Evolutionary conservation across 2,888 invertebrate species (phyloP).

Genomic region (Lasioglossum morio): DNA sequence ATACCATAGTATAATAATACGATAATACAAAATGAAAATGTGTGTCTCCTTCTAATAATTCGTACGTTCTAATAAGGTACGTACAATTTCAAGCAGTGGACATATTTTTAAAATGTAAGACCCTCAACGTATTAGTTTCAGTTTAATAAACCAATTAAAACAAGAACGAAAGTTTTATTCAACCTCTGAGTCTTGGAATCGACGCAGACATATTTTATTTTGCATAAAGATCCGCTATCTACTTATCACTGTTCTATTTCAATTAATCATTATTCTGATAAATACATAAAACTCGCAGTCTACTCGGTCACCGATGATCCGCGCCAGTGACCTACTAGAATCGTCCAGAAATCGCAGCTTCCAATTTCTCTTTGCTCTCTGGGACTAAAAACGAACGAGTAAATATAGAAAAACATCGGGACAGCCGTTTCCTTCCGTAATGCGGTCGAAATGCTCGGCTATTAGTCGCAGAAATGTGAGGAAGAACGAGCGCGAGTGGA

Average conservation of each 20-base stretch:
- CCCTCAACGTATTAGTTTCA: too few relatives aligned
- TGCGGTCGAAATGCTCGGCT: background rate
- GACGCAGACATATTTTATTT: too few relatives aligned
- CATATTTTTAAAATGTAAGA: too few relatives aligned
- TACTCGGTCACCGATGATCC: background rate
- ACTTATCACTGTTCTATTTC: background rate
- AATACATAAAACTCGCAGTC: background rate
- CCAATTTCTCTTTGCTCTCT: background rate
- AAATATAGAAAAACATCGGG: background rate
- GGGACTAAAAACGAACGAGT: background rate
- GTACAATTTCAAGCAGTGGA: too few relatives aligned
- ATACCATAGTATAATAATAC: too few relatives aligned
- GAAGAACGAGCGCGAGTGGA: conserved; percentile 19
- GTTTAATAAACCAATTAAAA: too few relatives aligned
- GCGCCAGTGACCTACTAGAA: background rate
- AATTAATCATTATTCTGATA: background rate
- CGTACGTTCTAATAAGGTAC: too few relatives aligned
- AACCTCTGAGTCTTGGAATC: too few relatives aligned
- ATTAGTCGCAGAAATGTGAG: conserved; percentile 12
- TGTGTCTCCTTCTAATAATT: too few relatives aligned
- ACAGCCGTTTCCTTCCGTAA: background rate
- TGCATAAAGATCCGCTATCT: too few relatives aligned
- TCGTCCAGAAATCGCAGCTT: background rate
- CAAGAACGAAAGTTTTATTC: too few relatives aligned
- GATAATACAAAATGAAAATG: too few relatives aligned